Conservation (phyloP, 92 coral and sea anemone species). For the Blastomussa wellsi region DNA sequence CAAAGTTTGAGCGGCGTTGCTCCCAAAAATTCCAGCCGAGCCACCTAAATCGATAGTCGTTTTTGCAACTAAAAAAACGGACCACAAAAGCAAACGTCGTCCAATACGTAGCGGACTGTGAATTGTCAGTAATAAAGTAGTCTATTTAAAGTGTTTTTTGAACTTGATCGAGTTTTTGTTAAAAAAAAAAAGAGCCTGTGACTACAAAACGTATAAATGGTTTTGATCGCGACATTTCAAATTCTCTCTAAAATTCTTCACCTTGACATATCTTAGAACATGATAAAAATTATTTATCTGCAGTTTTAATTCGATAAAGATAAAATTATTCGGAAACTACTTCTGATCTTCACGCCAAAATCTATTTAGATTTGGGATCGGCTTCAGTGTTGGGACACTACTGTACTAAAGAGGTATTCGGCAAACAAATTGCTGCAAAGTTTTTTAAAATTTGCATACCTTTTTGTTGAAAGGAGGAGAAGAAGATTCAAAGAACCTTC, state of each 20-base stretch:
- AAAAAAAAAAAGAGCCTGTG: background rate
- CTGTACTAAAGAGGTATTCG: background rate
- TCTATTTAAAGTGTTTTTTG: background rate
- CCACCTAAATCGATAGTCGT: background rate
- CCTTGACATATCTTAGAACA: background rate
- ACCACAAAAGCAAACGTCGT: background rate
- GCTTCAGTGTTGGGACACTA: background rate
- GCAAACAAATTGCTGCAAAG: no score
- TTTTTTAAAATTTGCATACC: no score
- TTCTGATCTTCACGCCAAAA: background rate
- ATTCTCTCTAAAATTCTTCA: background rate
- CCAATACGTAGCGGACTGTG: background rate
- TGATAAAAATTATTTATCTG: background rate
- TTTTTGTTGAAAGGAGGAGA: no score
- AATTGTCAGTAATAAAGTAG: no score
- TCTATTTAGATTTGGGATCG: background rate
- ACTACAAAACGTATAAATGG: no score
- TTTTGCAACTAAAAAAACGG: background rate
- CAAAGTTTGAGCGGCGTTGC: no score
- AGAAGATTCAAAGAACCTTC: no score
- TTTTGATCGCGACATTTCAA: background rate
- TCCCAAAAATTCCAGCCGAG: no score
- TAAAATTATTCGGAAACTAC: background rate
- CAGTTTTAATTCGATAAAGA: background rate
- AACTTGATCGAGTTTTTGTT: background rate